Evolutionary conservation across 2,888 invertebrate genomes (phyloP).

Genomic region (Ormia ochracea): DNA sequence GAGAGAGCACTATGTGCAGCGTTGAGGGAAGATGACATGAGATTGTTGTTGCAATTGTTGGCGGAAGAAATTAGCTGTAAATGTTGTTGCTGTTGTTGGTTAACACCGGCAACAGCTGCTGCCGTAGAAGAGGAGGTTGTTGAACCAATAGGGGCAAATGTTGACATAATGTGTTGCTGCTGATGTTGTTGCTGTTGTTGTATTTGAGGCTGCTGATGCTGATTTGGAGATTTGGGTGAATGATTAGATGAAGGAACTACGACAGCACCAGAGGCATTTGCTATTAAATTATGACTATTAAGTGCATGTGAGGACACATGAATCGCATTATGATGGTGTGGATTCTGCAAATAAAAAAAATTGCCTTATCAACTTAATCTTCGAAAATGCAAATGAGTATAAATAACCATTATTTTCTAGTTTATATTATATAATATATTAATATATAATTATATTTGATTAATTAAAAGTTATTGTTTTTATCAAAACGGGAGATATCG

Average conservation of each 20-base stretch:
- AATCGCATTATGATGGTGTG: constrained; percentile 70
- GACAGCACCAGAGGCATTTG: constrained; percentile 65
- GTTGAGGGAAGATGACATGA: constrained; percentile 76
- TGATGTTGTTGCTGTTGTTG: constrained; percentile 68
- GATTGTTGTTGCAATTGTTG: constrained; percentile 72
- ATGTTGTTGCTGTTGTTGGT: constrained; percentile 73
- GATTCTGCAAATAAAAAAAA: constrained; percentile 68
- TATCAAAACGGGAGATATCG: too few relatives aligned
- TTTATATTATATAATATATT: too few relatives aligned
- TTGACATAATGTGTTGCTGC: constrained; percentile 67
- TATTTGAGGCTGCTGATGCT: constrained; percentile 69
- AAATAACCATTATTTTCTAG: not conserved
- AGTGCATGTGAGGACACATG: constrained; percentile 77
- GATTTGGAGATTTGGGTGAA: constrained; percentile 77
- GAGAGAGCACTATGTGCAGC: constrained; percentile 68
- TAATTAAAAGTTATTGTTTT: too few relatives aligned
- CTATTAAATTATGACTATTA: constrained; percentile 77
- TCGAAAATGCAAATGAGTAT: not conserved
- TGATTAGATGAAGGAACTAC: constrained; percentile 68
- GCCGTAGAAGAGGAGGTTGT: constrained; percentile 49
- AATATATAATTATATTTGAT: too few relatives aligned
- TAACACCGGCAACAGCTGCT: constrained; percentile 67
- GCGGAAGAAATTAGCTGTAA: constrained; percentile 67
- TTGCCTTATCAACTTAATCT: not conserved
- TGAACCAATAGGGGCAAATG: constrained; percentile 67